phyloP scores from a whole-genome alignment of 2,113 vertebrate genomes.

The Amazona vittata region DNA sequence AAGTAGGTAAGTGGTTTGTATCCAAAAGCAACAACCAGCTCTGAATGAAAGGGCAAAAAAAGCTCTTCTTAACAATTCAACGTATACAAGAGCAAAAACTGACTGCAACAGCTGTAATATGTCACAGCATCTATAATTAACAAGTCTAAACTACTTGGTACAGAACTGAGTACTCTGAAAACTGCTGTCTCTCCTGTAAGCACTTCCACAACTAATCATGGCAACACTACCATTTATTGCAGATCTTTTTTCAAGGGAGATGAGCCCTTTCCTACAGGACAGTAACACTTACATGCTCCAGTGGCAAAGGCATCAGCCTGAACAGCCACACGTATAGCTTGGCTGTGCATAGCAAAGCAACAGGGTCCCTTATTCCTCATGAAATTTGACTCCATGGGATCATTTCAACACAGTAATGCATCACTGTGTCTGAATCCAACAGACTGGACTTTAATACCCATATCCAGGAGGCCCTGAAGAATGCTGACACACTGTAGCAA shows the following conservation, averaged over 20 bases:
- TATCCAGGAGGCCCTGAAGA: background rate
- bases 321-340: background rate
- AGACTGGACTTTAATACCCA: background rate
- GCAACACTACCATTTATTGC: background rate
- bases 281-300: background rate
- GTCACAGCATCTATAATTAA: background rate
- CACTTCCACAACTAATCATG: background rate
- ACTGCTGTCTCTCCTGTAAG: background rate
- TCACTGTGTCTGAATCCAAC: background rate
- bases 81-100: background rate
- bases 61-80: background rate
- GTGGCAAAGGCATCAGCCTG: background rate
- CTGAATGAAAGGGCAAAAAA: background rate
- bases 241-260: background rate
- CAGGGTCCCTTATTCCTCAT: fast-evolving
- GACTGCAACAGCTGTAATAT: background rate
- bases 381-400: background rate
- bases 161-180: background rate
- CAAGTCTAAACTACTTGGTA: background rate
- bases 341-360: background rate
- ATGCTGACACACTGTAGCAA: background rate
- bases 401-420: background rate
- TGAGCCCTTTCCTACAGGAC: background rate
- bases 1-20: background rate
- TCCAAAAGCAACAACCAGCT: background rate